Conservation (phyloP, 53 echinoderm and acorn worm genomes). For the Hippasteria phrygiana region DNA sequence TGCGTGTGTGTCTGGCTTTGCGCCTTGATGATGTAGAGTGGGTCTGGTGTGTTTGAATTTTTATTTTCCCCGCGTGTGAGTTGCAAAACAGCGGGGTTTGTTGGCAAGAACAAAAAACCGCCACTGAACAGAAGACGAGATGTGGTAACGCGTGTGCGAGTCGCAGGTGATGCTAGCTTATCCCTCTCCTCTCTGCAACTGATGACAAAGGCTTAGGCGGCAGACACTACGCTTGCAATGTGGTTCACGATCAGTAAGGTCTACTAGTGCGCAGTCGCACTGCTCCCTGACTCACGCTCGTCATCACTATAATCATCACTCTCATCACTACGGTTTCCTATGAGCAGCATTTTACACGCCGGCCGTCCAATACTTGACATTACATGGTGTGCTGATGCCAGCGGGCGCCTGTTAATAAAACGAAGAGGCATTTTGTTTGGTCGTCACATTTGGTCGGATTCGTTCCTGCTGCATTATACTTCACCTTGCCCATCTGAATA, state of each 20-base stretch:
- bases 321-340: not conserved
- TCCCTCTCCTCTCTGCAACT: not conserved
- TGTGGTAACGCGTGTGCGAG: too few species aligned
- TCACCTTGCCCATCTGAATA: too few species aligned
- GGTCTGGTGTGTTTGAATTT: not conserved
- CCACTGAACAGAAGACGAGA: too few species aligned
- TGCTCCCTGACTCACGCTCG: slow-evolving; percentile 41
- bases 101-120: too few species aligned
- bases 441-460: too few species aligned
- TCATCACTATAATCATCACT: not conserved
- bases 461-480: too few species aligned
- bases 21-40: not conserved
- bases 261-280: slow-evolving; percentile 19
- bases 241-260: not conserved
- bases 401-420: not conserved
- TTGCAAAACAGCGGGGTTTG: too few species aligned
- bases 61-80: not conserved
- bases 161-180: too few species aligned
- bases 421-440: too few species aligned
- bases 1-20: slow-evolving; percentile 22
- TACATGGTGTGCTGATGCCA: not conserved
- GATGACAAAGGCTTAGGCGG: not conserved
- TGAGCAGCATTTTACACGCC: not conserved
- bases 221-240: not conserved
- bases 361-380: not conserved